Evolutionary conservation across 2,113 vertebrate genomes (phyloP), one percentile per base, ranked within the genome.

Genomic region (Sander vitreus): DNA sequence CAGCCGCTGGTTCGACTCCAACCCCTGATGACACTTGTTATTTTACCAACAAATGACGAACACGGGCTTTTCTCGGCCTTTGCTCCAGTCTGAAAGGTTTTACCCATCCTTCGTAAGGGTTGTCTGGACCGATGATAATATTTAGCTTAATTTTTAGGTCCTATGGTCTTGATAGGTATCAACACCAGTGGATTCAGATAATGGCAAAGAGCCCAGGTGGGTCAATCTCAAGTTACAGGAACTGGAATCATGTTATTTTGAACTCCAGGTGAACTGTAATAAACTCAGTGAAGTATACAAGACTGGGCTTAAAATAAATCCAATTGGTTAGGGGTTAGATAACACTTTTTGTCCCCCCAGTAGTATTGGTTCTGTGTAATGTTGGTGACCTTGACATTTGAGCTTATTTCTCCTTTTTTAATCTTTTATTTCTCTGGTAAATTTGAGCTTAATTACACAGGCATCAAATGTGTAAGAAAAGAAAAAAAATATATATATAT

Each of bases 201-300:
- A 16, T 43, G 23, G 19, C 43, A 45, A 15, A 25, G 50, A 73
- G 45, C 54, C 60, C 73, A 70, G 70, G 48, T 21, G 1, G 23
- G 59, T 59, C 36, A 3, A 19, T 65, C 39, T 80, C 16, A 58
- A 48, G 59, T 78, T 83, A 68, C 76, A 67, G 47, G 58, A 76
- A 51, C 71, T 73, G 64, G 48, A 81, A 58, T 68, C 54, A 0
- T 58, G 36, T 73, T 54, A 23, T 59, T 39, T 53, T 89, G 66
- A 82, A 73, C 71, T 81, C n/a, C 21, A 0, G 60, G 16, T 66
- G 75, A 54, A 78, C 73, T 51, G 36, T 10, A 48, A 80, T 70
- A 13, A 72, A 80, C 4, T 54, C 71, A 12, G 13, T 8, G 13
- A 65, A 54, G 59, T 60, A 14, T 19, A 23, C 10, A 39, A 12